These are phyloP conservation scores for Silurus glanis DNA, from an alignment of 2,113 vertebrate genomes.

Conservation along the genomic window DNA sequence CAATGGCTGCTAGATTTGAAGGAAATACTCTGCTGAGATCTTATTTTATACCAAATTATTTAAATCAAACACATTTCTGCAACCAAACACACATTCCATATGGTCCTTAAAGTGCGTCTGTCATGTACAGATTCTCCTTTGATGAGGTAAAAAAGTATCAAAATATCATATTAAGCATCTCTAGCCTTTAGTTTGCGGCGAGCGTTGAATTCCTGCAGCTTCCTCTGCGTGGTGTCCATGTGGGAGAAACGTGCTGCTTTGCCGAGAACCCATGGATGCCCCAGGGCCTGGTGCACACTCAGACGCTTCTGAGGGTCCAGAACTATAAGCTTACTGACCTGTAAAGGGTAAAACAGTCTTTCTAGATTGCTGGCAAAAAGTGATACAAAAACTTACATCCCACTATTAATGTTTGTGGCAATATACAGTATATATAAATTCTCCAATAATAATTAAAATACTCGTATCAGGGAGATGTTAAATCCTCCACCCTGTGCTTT, in stretches of 20 bases:
- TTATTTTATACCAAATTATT: background rate
- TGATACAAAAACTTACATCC: background rate
- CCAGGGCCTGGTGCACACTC: constrained; percentile 77
- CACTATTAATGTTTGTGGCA: background rate
- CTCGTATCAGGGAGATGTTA: background rate
- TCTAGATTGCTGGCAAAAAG: background rate
- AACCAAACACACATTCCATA: background rate
- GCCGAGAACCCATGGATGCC: constrained; percentile 86
- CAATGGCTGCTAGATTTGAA: background rate
- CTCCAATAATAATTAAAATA: background rate
- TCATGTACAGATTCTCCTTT: background rate
- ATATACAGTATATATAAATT: background rate
- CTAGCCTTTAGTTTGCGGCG: constrained; percentile 84
- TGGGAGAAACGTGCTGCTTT: constrained; percentile 84
- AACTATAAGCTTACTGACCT: constrained; percentile 85
- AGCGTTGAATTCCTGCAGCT: constrained; percentile 87
- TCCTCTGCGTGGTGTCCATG: constrained; percentile 87
- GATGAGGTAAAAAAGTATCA: no score
- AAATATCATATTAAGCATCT: no score
- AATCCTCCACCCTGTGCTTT: background rate
- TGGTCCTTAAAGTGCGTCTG: background rate
- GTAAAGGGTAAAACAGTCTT: background rate
- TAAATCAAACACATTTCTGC: background rate
- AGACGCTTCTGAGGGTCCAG: constrained; percentile 81
- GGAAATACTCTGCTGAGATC: background rate